phyloP scores from a whole-genome alignment of 1,140 invertebrate genomes.

The Papilio aristodemus region DNA sequence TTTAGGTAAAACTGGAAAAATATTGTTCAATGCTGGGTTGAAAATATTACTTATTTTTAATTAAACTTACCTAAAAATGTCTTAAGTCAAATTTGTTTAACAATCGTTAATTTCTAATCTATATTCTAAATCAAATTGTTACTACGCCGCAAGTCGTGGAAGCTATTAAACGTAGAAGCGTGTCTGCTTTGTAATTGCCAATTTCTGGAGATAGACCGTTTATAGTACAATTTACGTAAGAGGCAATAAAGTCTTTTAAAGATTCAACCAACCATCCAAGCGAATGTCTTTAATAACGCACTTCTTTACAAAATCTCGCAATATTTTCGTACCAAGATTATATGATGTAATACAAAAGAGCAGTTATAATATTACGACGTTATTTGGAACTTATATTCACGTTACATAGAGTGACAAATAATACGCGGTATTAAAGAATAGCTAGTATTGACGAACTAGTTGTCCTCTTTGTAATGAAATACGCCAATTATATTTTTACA shows the following conservation, averaged over 20 bases:
- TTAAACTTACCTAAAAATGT: no score
- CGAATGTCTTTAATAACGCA: neutral
- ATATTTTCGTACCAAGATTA: neutral
- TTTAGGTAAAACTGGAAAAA: no score
- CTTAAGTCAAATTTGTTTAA: neutral
- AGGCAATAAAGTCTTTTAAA: constrained; percentile 17
- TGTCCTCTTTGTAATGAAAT: no score
- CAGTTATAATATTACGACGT: no score
- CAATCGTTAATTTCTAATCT: neutral
- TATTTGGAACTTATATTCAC: no score
- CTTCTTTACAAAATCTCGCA: neutral
- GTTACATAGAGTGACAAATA: no score
- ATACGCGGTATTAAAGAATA: no score
- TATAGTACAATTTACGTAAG: constrained; percentile 15
- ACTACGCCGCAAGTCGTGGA: constrained; percentile 1
- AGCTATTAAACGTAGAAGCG: constrained; percentile 5
- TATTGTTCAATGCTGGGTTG: no score
- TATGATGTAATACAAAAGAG: no score
- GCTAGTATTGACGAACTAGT: no score
- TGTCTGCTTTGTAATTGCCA: constrained; percentile 20
- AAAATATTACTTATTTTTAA: no score
- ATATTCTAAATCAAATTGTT: constrained; percentile 1
- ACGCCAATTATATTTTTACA: no score
- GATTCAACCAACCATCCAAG: neutral
- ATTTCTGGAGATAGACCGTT: constrained; percentile 13